These are phyloP conservation scores for Xiphophorus maculatus DNA, from an alignment of 2,113 vertebrate species.

Conservation along the genomic window DNA sequence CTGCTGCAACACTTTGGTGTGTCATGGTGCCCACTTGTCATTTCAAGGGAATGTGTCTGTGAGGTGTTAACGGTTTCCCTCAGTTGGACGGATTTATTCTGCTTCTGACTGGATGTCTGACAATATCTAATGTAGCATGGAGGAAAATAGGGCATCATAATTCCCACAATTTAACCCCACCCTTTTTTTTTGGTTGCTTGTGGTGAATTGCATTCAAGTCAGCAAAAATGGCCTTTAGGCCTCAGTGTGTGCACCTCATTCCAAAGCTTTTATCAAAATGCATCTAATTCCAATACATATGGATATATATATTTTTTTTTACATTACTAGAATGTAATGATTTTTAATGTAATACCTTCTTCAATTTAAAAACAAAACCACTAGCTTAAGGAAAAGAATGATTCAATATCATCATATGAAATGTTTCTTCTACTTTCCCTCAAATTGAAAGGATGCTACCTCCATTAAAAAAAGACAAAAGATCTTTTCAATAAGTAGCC, in stretches of 20 bases:
- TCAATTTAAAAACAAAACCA: slow-evolving; percentile 31
- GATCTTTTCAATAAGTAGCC: slow-evolving; percentile 51
- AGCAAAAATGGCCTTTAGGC: background rate
- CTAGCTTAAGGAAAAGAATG: slow-evolving; percentile 31
- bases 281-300: background rate
- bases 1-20: slow-evolving; percentile 73
- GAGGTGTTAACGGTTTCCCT: slow-evolving; percentile 53
- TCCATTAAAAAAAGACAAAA: slow-evolving; percentile 52
- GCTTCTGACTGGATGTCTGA: slow-evolving; percentile 35
- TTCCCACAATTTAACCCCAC: slow-evolving; percentile 7
- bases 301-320: slow-evolving; percentile 6
- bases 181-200: slow-evolving; percentile 9
- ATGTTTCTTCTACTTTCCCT: slow-evolving; percentile 56
- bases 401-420: slow-evolving; percentile 34
- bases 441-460: slow-evolving; percentile 60
- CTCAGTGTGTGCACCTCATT: background rate
- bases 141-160: slow-evolving; percentile 27
- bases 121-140: slow-evolving; percentile 33
- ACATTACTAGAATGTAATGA: slow-evolving; percentile 42
- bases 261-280: background rate
- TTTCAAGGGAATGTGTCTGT: slow-evolving; percentile 75
- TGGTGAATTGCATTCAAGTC: background rate
- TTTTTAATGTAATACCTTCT: slow-evolving; percentile 35
- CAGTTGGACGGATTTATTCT: slow-evolving; percentile 67
- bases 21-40: slow-evolving; percentile 75